phyloP scores from a whole-genome alignment of 1,140 invertebrate species.

The Apis cerana region DNA sequence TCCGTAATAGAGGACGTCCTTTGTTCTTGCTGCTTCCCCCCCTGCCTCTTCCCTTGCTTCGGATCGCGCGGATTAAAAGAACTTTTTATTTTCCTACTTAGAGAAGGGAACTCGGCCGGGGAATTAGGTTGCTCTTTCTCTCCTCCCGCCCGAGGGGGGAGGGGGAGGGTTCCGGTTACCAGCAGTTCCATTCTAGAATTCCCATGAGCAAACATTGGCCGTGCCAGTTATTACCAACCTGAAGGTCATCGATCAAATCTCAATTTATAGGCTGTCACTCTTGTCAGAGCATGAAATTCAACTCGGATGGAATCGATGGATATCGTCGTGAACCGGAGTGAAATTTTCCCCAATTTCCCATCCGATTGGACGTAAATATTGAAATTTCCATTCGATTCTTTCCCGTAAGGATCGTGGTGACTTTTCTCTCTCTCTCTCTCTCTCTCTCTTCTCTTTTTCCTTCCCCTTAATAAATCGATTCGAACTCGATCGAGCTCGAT shows the following conservation, averaged over 20 bases:
- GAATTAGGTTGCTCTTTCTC: conserved; percentile 42
- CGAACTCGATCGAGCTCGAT: background rate
- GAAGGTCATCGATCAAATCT: conserved; percentile 53
- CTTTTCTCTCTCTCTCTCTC: too few species aligned
- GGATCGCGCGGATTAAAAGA: conserved; percentile 5
- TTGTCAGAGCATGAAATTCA: conserved; percentile 36
- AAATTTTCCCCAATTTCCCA: conserved; percentile 29
- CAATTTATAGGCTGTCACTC: conserved; percentile 48
- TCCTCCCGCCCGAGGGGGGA: background rate
- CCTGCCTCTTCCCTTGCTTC: background rate
- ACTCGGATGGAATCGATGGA: conserved; percentile 18
- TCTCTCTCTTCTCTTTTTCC: background rate
- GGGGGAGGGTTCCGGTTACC: background rate
- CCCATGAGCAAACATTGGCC: conserved; percentile 35
- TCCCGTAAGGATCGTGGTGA: background rate
- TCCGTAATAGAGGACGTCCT: conserved; percentile 20
- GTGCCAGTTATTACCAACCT: conserved; percentile 36
- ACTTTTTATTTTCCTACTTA: conserved; percentile 32
- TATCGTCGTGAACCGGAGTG: background rate
- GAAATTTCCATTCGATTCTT: conserved; percentile 1
- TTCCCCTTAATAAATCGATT: background rate
- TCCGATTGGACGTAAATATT: conserved; percentile 23
- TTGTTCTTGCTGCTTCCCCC: conserved; percentile 13
- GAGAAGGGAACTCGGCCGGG: background rate
- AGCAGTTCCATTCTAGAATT: conserved; percentile 10